Evolutionary conservation across 2,888 invertebrate genomes (phyloP).

Genomic region (Agriopis aurantiaria): DNA sequence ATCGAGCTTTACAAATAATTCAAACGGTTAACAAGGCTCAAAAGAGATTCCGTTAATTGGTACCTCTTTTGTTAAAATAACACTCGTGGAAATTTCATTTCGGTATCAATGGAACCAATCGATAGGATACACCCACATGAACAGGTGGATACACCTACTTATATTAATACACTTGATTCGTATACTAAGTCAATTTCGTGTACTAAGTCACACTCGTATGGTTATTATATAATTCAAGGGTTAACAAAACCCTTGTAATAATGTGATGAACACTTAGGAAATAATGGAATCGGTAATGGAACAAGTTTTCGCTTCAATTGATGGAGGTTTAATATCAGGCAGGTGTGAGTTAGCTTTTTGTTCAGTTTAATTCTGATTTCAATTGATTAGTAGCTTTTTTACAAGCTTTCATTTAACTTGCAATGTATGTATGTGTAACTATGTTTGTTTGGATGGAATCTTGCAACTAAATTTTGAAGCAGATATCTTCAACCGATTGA

Average conservation of each 20-base stretch:
- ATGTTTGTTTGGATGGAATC: too few relatives aligned
- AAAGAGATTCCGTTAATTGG: conserved; percentile 27
- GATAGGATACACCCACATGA: conserved; percentile 1
- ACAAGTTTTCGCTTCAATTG: conserved; percentile 50
- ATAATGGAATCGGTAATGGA: conserved; percentile 50
- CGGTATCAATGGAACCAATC: conserved; percentile 31
- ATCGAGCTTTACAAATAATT: conserved; percentile 21
- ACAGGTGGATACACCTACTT: conserved; percentile 12
- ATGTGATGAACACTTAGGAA: conserved; percentile 37
- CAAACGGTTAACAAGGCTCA: conserved; percentile 23
- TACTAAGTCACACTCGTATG: conserved; percentile 15
- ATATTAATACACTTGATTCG: conserved; percentile 27
- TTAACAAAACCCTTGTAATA: conserved; percentile 35
- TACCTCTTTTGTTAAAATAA: conserved; percentile 34
- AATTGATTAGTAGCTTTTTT: background rate
- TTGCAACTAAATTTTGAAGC: background rate
- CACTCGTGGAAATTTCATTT: conserved; percentile 27
- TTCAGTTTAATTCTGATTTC: conserved; percentile 31
- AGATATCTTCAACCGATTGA: too few relatives aligned
- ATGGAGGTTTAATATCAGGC: conserved; percentile 43
- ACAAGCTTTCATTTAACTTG: background rate
- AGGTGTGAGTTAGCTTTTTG: conserved; percentile 35
- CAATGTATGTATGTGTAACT: background rate
- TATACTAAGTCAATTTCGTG: too few relatives aligned
- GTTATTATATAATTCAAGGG: conserved; percentile 6